Evolutionary conservation across 2,888 invertebrate genomes (phyloP).

Genomic region (Pristionchus arcanus): DNA sequence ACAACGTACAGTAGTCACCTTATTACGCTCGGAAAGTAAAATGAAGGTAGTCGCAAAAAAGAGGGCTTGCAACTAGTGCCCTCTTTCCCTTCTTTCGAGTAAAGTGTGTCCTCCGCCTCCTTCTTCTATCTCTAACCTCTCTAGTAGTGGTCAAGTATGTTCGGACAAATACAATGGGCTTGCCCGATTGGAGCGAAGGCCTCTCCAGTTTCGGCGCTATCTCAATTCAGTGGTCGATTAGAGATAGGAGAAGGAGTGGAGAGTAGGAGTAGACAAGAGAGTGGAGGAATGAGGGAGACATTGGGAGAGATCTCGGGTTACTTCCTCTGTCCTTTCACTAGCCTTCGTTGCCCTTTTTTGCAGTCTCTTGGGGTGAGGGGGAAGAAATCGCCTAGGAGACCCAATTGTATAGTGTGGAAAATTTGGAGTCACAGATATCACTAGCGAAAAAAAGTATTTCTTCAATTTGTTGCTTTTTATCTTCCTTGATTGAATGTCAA

Average conservation of each 20-base stretch:
- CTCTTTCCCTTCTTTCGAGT: conserved; percentile 15
- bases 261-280: not conserved
- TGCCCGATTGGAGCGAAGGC: not conserved
- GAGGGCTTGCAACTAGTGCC: conserved; percentile 28
- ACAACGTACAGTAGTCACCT: not conserved
- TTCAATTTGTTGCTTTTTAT: no score
- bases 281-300: not conserved
- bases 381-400: not conserved
- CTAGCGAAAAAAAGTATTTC: no score
- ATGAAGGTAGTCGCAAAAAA: not conserved
- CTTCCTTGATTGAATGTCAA: no score
- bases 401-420: not conserved
- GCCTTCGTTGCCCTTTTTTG: conserved; percentile 9
- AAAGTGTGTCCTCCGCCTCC: conserved; percentile 38
- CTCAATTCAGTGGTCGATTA: not conserved
- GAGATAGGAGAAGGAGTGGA: not conserved
- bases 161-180: conserved; percentile 45
- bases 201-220: not conserved
- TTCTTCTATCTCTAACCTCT: conserved; percentile 41
- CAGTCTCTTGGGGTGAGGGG: not conserved
- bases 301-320: conserved; percentile 31
- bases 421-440: not conserved
- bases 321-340: conserved; percentile 7
- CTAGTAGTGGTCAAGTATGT: conserved; percentile 49
- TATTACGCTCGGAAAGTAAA: not conserved